Percentiles rank a stretch among this genome's conserved stretches.
Evolutionary conservation across 64 coral and sea anemone genomes (phyloP).

Genomic region (Montipora cactus): DNA sequence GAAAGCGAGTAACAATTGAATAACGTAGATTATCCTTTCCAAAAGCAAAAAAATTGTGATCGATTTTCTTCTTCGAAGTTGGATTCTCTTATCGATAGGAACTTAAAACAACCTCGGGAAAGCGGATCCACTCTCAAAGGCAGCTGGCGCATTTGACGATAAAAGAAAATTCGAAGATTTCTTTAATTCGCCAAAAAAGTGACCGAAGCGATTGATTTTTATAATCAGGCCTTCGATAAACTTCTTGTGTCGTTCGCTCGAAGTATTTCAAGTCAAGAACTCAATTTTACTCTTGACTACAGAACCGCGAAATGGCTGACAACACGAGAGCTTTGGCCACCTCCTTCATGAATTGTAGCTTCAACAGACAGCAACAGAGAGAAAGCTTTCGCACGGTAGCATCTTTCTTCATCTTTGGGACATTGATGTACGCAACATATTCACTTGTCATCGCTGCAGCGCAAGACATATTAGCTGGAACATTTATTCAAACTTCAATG

Average conservation of each 20-base stretch:
- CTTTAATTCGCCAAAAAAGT: background rate
- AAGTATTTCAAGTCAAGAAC: background rate
- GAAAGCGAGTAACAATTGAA: no score
- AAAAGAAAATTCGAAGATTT: background rate
- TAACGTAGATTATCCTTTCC: no score
- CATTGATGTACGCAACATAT: slow-evolving; percentile 83
- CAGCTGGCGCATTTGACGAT: background rate
- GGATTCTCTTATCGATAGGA: background rate
- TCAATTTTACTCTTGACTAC: background rate
- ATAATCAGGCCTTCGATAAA: background rate
- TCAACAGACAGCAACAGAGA: background rate
- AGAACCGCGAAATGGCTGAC: slow-evolving; percentile 15
- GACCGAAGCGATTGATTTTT: background rate
- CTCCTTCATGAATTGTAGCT: background rate
- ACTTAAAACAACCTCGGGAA: background rate
- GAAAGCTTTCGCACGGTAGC: slow-evolving; percentile 76
- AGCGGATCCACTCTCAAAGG: background rate
- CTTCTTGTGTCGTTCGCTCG: background rate
- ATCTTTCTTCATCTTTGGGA: slow-evolving; percentile 83
- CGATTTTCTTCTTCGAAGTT: background rate
- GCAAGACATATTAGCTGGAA: slow-evolving; percentile 90
- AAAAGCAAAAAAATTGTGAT: no score
- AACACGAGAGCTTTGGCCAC: background rate
- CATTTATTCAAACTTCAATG: slow-evolving; percentile 86
- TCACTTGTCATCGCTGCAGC: slow-evolving; percentile 82